Evolutionary conservation across 2,888 invertebrate genomes (phyloP), one percentile per base, ranked within the genome.

Genomic region (Halocaridina rubra): DNA sequence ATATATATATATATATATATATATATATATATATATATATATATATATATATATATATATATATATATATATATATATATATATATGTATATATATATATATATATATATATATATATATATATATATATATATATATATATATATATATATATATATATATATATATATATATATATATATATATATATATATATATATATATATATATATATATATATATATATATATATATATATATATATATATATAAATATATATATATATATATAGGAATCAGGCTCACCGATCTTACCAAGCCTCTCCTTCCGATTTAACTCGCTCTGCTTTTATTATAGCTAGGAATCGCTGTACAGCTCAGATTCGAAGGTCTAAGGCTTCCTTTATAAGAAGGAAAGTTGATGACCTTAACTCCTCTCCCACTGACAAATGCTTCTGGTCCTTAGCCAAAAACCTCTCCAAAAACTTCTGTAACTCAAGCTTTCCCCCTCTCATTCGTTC

Each of bases 101-200:
- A 2, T 74, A 27, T 74, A 27, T 74, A 27, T 74, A 27, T 74
- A 27, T 74, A 27, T 74, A 27, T 74, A 22, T 74, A 27, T 74
- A 27, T 74, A 27, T 74, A 27, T 74, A 27, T 74, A 27, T 33
- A 27, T 74, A 27, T 74, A 27, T 74, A 27, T 74, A 27, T 74
- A 27, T 74, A 27, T 74, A 27, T 74, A 27, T 74, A 27, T 74
- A 27, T 74, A 27, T 74, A 19, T 76, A 19, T 57, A 13, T 59
- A 29, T 7, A 29, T 7, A 29, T 69, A 16, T 2, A 0, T 22
- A 10, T 22, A 29, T 1, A 16, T 7, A 16, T 1, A 29, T 29
- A 0, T 8, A 16, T 27, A 32, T 8, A 32, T n/a, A 32, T 16
- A 32, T 29, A 32, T 16, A 32, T 29, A 32, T 16, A 32, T 29